phyloP scores from a whole-genome alignment of 2,797 vertebrate species.

The Pampus argenteus region DNA sequence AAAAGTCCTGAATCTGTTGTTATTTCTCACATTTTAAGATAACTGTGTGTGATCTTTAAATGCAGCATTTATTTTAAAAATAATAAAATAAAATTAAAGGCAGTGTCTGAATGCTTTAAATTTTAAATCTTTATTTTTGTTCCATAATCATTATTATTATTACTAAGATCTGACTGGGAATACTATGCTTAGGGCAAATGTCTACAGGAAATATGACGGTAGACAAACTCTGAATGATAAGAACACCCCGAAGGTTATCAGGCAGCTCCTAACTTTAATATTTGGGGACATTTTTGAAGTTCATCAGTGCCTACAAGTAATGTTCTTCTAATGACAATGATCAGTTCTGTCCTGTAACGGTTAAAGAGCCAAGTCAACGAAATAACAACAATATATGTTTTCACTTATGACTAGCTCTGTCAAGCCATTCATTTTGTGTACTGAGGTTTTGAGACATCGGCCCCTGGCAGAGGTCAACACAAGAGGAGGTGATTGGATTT shows the following conservation, averaged over 20 bases:
- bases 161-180: not conserved
- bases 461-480: no score
- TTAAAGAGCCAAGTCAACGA: not conserved
- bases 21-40: not conserved
- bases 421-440: not conserved
- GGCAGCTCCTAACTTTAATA: not conserved
- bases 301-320: not conserved
- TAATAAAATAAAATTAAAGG: no score
- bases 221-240: constrained; percentile 10
- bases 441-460: not conserved
- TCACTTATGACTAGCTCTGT: not conserved
- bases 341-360: not conserved
- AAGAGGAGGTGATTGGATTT: not conserved
- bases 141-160: not conserved
- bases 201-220: not conserved
- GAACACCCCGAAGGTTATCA: not conserved
- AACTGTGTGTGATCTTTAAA: no score
- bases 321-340: not conserved
- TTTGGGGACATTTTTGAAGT: not conserved
- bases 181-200: not conserved
- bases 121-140: not conserved
- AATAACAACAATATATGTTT: not conserved
- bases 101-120: no score
- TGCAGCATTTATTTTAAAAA: not conserved
- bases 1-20: not conserved